Evolutionary conservation across 2,888 invertebrate species (phyloP), one percentile per base, ranked within the genome.

Genomic region (Diachrysia chrysitis): DNA sequence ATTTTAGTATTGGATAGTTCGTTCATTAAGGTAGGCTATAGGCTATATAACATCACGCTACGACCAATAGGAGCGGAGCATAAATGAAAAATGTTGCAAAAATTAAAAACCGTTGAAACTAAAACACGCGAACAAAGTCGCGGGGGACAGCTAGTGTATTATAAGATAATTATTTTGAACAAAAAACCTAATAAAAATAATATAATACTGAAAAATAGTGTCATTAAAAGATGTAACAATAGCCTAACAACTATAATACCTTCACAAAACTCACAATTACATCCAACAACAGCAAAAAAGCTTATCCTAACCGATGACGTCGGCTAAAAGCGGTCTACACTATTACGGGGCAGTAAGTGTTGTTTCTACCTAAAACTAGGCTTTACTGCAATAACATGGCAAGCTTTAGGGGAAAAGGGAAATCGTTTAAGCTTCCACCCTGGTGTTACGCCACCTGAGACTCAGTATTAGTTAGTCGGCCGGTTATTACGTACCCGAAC

Each of bases 371-470:
- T 85, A 84, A 88, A 89, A 90, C 90, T 89, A 90, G 88, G 86
- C 88, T 88, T 87, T 87, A 88, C 85, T 88, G 87, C 87, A 82
- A 76, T 84, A 87, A 85, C 85, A 85, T 79, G 84, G 82, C 83
- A 82, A 82, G 85, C 80, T 84, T 88, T 84, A 84, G 83, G 74
- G 73, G 69, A 72, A 16, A 84, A 86, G 86, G 88, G 87, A 88
- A 90, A 92, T 91, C 92, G 89, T 89, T 92, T 92, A 92, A 92
- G 91, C 91, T 87, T 81, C 86, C 84, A 82, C 85, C 85, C 83
- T 87, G 78, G 85, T 85, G 88, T 88, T 83, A 74, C 81, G 86
- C 85, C 92, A 93, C 92, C 92, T 92, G 91, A 79, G 91, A 83
- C 90, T 86, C 84, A 73, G 88, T 84, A 82, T 84, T 86, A 86